Evolutionary conservation across 2,888 invertebrate species (phyloP).

Genomic region (Cerastis leucographa): DNA sequence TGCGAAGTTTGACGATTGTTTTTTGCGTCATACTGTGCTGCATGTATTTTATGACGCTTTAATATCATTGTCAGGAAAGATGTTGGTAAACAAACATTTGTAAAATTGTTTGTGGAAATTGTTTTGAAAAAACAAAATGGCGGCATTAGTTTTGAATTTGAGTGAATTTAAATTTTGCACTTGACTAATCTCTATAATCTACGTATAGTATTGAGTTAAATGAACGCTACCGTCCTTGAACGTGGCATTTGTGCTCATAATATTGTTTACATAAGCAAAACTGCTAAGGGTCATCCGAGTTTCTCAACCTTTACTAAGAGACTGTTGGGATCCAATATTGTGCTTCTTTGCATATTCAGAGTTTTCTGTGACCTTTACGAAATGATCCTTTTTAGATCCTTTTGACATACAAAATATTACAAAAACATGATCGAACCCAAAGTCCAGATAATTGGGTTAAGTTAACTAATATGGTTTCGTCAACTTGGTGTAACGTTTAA

Average conservation of each 20-base stretch:
- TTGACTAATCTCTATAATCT: not conserved
- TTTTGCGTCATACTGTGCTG: not conserved
- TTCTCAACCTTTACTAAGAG: conserved; percentile 8
- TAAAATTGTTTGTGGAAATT: not conserved
- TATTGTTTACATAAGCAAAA: conserved; percentile 23
- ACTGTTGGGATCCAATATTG: conserved; percentile 25
- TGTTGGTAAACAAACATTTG: not conserved
- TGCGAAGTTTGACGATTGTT: not conserved
- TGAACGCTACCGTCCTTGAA: conserved; percentile 16
- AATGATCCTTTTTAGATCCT: conserved; percentile 4
- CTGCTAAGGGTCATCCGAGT: conserved; percentile 20
- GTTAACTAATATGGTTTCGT: not conserved
- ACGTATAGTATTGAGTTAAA: conserved; percentile 1
- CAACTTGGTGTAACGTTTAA: not conserved
- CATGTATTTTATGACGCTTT: not conserved
- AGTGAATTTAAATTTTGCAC: not conserved
- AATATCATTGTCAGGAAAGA: not conserved
- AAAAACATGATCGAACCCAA: not conserved
- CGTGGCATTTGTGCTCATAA: conserved; percentile 5
- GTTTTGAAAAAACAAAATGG: not conserved
- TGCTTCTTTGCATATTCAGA: conserved; percentile 33
- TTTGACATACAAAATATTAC: not conserved
- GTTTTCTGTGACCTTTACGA: conserved; percentile 6
- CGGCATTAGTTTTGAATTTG: not conserved
- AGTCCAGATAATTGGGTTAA: not conserved